Base-by-base conservation (phyloP, 2,797 vertebrate genomes). In the Odontamblyopus rebecca region DNA sequence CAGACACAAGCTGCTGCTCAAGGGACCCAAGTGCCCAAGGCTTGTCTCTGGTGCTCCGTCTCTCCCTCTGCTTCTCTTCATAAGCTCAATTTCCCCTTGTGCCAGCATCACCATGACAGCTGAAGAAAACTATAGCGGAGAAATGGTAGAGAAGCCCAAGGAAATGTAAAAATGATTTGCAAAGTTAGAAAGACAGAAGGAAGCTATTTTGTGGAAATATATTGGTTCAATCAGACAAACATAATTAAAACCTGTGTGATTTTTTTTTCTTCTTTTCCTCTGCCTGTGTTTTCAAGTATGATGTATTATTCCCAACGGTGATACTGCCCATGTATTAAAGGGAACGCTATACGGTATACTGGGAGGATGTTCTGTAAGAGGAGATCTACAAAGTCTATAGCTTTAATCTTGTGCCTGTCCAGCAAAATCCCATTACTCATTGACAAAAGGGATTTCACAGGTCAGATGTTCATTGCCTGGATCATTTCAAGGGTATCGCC, bases 271-370 rank as follows among this genome's bases (percentile, higher is more conserved):
- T 56, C 56, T 65, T 19, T 44, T 44, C 12, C 70, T 72, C 50
- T 61, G 53, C 65, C 61, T 72, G 67, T 83, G 82, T 60, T 64
- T 73, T 78, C 77, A 76, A 85, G 79, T 53, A 67, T 69, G 84
- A 87, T 87, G 85, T 86, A 89, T 89, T 82, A 83, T 90, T 86
- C 87, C 82, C 83, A 44, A 69, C 80, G 74, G 79, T 54, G 27
- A 83, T 79, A 69, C 72, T 78, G 63, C 41, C 68, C 65, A 51
- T 70, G 50, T 70, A 87, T 88, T 84, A 84, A 85, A 73, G 68
- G 66, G 71, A 73, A 54, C 72, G 74, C 74, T 79, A 75, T 75
- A 83, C 78, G 73, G 73, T 79, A 77, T 73, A 83, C 78, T 68
- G 71, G 62, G 69, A 69, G 65, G 12, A 78, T 61, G 64, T 60